These are phyloP conservation scores for Sebastes jordani DNA, from an alignment of 2,797 vertebrate species.

Conservation along the genomic window DNA sequence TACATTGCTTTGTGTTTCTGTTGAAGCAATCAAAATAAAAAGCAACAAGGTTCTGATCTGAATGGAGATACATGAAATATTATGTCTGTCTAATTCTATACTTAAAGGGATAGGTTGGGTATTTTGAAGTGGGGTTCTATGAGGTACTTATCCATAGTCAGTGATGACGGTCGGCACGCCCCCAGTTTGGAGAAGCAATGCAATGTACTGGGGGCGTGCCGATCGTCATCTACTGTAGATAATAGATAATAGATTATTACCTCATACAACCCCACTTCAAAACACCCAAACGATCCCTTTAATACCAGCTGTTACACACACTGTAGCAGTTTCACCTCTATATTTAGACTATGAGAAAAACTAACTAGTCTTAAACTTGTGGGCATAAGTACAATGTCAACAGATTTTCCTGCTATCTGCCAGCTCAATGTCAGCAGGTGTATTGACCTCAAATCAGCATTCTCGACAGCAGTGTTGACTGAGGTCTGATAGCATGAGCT, in stretches of 20 bases:
- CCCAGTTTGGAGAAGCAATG: too few species aligned
- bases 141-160: too few species aligned
- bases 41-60: too few species aligned
- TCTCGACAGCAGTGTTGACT: not conserved
- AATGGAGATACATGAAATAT: too few species aligned
- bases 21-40: not conserved
- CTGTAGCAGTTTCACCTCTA: not conserved
- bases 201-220: too few species aligned
- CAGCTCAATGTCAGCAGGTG: not conserved
- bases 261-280: too few species aligned
- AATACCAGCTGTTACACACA: not conserved
- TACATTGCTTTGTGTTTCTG: not conserved
- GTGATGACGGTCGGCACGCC: too few species aligned
- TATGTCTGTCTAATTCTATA: not conserved
- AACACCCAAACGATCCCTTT: too few species aligned
- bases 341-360: not conserved
- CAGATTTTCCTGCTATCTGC: not conserved
- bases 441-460: not conserved
- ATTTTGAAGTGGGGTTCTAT: too few species aligned
- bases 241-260: too few species aligned
- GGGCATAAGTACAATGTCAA: not conserved
- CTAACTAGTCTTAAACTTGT: not conserved
- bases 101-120: not conserved
- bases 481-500: not conserved
- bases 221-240: too few species aligned